Conservation (phyloP, 2,113 vertebrate species). For the Sisor rabdophorus region DNA sequence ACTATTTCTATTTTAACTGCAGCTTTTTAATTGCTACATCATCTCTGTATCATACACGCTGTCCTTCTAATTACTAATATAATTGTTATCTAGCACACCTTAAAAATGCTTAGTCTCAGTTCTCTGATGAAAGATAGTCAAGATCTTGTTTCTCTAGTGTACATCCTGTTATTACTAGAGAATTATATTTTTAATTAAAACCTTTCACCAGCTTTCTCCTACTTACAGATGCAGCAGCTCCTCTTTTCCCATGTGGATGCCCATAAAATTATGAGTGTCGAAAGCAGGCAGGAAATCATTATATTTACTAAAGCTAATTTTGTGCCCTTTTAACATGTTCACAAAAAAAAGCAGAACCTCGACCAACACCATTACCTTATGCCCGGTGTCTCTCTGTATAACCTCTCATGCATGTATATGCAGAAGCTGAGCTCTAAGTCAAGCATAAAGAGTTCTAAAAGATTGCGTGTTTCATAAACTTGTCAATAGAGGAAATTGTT, state of each 20-base stretch:
- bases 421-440: slow-evolving; percentile 17
- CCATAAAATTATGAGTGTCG: slow-evolving; percentile 26
- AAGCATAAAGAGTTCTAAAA: slow-evolving; percentile 4
- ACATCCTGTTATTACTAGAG: slow-evolving; percentile 27
- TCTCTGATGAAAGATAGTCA: background rate
- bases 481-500: background rate
- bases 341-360: background rate
- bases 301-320: slow-evolving; percentile 37
- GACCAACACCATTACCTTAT: background rate
- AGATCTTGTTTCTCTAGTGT: slow-evolving; percentile 20
- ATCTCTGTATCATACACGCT: slow-evolving; percentile 24
- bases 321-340: slow-evolving; percentile 23
- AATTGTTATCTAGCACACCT: background rate
- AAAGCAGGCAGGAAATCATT: slow-evolving; percentile 39
- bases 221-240: background rate
- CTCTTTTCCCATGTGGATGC: background rate
- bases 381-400: background rate
- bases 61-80: slow-evolving; percentile 23
- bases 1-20: slow-evolving; percentile 3
- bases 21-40: slow-evolving; percentile 23
- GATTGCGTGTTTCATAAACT: slow-evolving; percentile 19
- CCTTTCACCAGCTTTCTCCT: slow-evolving; percentile 26
- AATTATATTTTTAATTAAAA: slow-evolving; percentile 29
- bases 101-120: slow-evolving; percentile 10
- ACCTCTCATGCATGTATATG: slow-evolving; percentile 9